These are phyloP conservation scores for Drosophila miranda DNA, from an alignment of 1,140 invertebrate species.

Conservation along the genomic window DNA sequence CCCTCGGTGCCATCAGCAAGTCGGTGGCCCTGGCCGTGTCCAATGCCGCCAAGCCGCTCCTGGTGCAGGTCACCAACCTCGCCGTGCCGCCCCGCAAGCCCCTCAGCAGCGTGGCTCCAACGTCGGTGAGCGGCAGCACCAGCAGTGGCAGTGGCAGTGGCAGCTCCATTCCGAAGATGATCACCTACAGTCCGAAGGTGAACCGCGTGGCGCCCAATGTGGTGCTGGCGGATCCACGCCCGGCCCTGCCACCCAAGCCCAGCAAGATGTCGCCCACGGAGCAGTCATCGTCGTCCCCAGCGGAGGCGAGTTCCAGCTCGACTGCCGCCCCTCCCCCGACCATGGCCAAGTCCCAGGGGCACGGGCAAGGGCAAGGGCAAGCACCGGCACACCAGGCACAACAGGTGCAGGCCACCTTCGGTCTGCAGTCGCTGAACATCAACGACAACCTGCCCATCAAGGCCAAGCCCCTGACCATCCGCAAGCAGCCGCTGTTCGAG, in stretches of 20 bases:
- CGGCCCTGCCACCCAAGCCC: constrained; percentile 89
- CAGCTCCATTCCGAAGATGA: constrained; percentile 86
- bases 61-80: constrained; percentile 61
- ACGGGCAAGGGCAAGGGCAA: constrained; percentile 56
- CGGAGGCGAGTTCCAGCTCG: constrained; percentile 9
- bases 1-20: constrained; percentile 87
- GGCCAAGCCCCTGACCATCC: constrained; percentile 89
- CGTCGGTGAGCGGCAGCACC: constrained; percentile 85
- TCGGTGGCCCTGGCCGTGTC: constrained; percentile 67
- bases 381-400: constrained; percentile 32
- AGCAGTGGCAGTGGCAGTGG: constrained; percentile 83
- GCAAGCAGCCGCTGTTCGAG: constrained; percentile 89
- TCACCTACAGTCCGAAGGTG: constrained; percentile 85
- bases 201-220: constrained; percentile 81
- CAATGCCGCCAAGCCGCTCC: constrained; percentile 65
- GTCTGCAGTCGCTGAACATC: constrained; percentile 73
- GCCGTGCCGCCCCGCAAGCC: constrained; percentile 86
- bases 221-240: constrained; percentile 83
- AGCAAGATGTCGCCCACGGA: constrained; percentile 80
- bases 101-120: constrained; percentile 91
- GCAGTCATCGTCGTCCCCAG: constrained; percentile 18
- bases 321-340: constrained; percentile 7
- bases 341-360: constrained; percentile 24
- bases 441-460: constrained; percentile 87
- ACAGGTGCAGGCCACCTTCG: constrained; percentile 73